Conservation (phyloP, 2,888 invertebrate genomes). For the Pseudococcus viburni region DNA sequence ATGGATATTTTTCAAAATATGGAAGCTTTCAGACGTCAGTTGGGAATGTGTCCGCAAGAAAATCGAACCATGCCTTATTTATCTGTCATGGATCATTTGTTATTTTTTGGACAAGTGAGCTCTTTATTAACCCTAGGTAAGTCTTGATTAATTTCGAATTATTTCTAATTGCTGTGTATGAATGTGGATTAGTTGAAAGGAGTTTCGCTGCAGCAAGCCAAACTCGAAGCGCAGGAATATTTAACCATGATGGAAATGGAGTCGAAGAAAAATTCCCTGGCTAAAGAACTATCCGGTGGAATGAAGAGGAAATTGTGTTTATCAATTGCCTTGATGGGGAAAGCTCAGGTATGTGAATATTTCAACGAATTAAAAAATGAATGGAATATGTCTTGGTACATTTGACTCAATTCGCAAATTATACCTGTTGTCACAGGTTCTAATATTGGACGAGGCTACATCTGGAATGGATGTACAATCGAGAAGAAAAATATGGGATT, state of each 20-base stretch:
- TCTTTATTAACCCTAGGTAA: too few relatives aligned
- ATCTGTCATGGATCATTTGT: conserved; percentile 84
- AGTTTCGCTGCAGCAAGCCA: conserved; percentile 72
- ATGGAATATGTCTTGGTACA: too few relatives aligned
- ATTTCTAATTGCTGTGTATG: neutral
- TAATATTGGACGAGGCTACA: conserved; percentile 88
- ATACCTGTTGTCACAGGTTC: conserved; percentile 69
- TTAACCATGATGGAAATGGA: conserved; percentile 77
- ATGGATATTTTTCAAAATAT: conserved; percentile 80
- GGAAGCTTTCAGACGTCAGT: conserved; percentile 78
- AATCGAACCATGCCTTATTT: conserved; percentile 87
- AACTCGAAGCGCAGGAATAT: conserved; percentile 74
- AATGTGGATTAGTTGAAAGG: conserved; percentile 78
- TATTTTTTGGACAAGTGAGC: too few relatives aligned
- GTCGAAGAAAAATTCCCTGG: conserved; percentile 77
- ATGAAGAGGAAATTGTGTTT: conserved; percentile 91
- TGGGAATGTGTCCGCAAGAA: conserved; percentile 94
- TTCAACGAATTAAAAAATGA: neutral
- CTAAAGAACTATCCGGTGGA: conserved; percentile 87
- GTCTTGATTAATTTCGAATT: neutral
- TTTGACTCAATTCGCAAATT: neutral
- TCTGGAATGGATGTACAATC: conserved; percentile 94
- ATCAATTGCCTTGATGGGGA: conserved; percentile 87
- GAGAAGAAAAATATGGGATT: conserved; percentile 88
- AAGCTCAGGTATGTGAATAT: conserved; percentile 74